Evolutionary conservation across 2,888 invertebrate genomes (phyloP).

Genomic region (Plusia festucae): DNA sequence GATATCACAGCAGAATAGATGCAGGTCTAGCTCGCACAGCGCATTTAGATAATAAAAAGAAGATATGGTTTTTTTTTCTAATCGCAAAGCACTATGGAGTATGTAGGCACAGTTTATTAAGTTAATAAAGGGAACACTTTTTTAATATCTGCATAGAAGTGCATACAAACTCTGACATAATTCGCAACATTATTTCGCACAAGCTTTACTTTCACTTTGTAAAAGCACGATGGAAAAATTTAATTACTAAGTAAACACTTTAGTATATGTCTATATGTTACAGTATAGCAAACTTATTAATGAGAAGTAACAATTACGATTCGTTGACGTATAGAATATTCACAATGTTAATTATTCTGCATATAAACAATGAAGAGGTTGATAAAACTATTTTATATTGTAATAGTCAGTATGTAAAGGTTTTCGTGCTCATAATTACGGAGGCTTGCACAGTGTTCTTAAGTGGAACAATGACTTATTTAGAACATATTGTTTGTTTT

Average conservation of each 20-base stretch:
- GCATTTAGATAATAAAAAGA: constrained; percentile 57
- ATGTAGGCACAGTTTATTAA: constrained; percentile 46
- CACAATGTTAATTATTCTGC: constrained; percentile 80
- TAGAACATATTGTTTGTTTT: constrained; percentile 65
- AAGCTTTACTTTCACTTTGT: constrained; percentile 63
- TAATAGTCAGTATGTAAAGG: constrained; percentile 48
- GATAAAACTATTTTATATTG: constrained; percentile 70
- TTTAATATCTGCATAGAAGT: constrained; percentile 15
- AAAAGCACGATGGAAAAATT: constrained; percentile 54
- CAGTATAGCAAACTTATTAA: constrained; percentile 61
- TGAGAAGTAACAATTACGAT: constrained; percentile 71
- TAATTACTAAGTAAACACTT: constrained; percentile 49
- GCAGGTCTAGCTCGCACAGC: constrained; percentile 79
- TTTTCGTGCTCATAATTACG: constrained; percentile 44
- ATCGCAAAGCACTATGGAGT: constrained; percentile 75
- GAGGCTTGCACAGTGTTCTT: constrained; percentile 42
- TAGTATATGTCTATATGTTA: constrained; percentile 59
- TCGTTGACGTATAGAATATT: constrained; percentile 76
- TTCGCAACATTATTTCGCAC: constrained; percentile 78
- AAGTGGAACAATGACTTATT: constrained; percentile 71
- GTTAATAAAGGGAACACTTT: constrained; percentile 4
- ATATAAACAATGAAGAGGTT: constrained; percentile 75
- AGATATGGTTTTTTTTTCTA: constrained; percentile 50
- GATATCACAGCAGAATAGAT: constrained; percentile 73
- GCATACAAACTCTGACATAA: constrained; percentile 58